Evolutionary conservation across 2,113 vertebrate species (phyloP).

Genomic region (Myiopsitta monachus): DNA sequence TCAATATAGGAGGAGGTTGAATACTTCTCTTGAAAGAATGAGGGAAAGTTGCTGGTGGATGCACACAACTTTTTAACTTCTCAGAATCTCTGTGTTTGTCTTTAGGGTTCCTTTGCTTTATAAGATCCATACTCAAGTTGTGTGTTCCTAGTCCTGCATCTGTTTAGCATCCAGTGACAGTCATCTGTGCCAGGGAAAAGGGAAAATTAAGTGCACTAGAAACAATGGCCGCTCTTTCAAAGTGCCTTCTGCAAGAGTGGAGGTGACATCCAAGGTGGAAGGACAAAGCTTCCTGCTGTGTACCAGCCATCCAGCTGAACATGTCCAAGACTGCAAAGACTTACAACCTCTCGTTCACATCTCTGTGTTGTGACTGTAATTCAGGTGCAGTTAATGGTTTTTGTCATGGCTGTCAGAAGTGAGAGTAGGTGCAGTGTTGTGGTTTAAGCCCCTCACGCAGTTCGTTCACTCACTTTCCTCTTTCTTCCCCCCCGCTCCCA

Average conservation of each 20-base stretch:
- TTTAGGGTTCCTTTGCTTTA: background rate
- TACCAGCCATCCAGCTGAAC: background rate
- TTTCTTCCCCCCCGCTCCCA: no score
- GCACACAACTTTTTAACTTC: background rate
- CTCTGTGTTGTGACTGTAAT: background rate
- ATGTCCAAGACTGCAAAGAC: background rate
- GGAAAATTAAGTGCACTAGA: background rate
- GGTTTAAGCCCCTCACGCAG: no score
- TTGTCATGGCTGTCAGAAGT: background rate
- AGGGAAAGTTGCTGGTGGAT: background rate
- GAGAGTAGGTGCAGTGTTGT: no score
- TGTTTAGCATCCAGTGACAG: background rate
- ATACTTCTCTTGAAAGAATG: background rate
- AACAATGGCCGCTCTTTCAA: background rate
- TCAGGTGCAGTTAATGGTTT: background rate
- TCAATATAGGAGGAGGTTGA: background rate
- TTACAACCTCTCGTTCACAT: background rate
- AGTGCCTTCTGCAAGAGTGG: background rate
- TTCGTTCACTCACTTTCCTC: no score
- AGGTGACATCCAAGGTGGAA: background rate
- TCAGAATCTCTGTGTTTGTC: background rate
- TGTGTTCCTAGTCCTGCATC: background rate
- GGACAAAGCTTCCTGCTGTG: background rate
- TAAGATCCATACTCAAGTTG: background rate
- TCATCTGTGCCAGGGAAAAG: background rate